Base-by-base conservation (phyloP, 2,888 invertebrate species). In the Microctonus hyperodae region DNA sequence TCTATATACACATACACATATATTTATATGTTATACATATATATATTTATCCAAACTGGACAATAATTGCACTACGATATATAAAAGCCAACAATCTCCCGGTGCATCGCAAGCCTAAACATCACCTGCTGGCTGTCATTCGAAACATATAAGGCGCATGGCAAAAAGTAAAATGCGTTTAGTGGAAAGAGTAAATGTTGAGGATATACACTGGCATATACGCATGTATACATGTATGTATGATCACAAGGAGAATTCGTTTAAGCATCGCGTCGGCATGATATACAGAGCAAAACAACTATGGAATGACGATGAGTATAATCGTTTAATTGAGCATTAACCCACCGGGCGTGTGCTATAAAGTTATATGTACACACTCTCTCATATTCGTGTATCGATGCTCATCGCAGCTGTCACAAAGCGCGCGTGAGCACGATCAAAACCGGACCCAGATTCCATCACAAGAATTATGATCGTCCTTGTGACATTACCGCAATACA, bases 91-190 rank as follows among this genome's bases (percentile, higher is more conserved):
- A 69, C 64, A 65, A 69, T 70, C 69, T 70, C 64, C 51, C 64
- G 61, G 62, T 64, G 64, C 60, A 67, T 53, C 61, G 51, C 66
- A 59, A 63, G 50, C 69, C 68, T 67, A 70, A 69, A 68, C 67
- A 71, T 68, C 68, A 68, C 69, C 70, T 70, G 71, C 68, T 68
- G 51, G 67, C 70, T 72, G 69, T 71, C 70, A 70, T 70, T 70
- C 69, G 72, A 60, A 67, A 57, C 48, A 62, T 57, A 62, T 67
- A 63, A 67, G 62, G 50, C 50, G 58, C 20, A 48, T 56, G 55
- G 55, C 10, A 56, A 61, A 40, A 56, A 53, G 50, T 40, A 60
- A 57, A 57, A 48, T 33, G 37, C 33, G 44, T 20, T 20, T 44
- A 53, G 33, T 28, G 53, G 10, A 61, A 53, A 60, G 31, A 37